These are phyloP conservation scores for Quadriops clusia DNA, from an alignment of 2,888 invertebrate genomes.

Conservation along the genomic window DNA sequence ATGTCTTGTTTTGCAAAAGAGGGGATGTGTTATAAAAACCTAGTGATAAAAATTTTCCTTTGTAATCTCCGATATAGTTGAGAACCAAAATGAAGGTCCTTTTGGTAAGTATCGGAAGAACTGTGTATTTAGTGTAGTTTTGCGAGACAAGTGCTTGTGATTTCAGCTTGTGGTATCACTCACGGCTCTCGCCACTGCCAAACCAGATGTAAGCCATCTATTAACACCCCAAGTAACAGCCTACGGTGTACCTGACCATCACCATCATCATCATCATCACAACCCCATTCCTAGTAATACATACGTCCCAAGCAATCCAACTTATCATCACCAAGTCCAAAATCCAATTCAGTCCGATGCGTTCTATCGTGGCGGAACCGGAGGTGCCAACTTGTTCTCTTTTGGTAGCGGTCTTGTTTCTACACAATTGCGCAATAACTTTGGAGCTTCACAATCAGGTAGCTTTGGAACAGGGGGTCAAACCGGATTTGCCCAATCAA, in stretches of 20 bases:
- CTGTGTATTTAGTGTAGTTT: slow-evolving; percentile 7
- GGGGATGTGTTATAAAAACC: slow-evolving; percentile 26
- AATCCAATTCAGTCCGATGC: no score
- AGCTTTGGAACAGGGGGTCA: no score
- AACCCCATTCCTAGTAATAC: no score
- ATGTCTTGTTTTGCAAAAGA: slow-evolving; percentile 30
- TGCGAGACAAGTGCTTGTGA: no score
- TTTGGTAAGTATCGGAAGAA: slow-evolving; percentile 26
- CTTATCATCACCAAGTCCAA: no score
- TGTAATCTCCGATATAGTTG: slow-evolving; percentile 11
- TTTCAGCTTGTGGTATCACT: slow-evolving; percentile 23
- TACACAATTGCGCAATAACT: no score
- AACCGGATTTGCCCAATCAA: no score
- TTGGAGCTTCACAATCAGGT: no score
- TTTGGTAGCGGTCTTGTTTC: no score
- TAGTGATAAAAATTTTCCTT: slow-evolving; percentile 17
- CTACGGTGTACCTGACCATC: slow-evolving; percentile 37
- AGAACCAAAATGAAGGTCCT: slow-evolving; percentile 26
- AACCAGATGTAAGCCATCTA: slow-evolving; percentile 45
- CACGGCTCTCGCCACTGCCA: slow-evolving; percentile 43
- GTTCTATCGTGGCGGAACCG: no score
- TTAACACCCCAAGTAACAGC: slow-evolving; percentile 37
- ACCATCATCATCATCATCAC: no score
- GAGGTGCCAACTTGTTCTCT: background rate
- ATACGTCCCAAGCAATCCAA: no score